Evolutionary conservation across 1,140 invertebrate genomes (phyloP), one percentile per base, ranked within the genome.

Genomic region (Zaprionus africanus): DNA sequence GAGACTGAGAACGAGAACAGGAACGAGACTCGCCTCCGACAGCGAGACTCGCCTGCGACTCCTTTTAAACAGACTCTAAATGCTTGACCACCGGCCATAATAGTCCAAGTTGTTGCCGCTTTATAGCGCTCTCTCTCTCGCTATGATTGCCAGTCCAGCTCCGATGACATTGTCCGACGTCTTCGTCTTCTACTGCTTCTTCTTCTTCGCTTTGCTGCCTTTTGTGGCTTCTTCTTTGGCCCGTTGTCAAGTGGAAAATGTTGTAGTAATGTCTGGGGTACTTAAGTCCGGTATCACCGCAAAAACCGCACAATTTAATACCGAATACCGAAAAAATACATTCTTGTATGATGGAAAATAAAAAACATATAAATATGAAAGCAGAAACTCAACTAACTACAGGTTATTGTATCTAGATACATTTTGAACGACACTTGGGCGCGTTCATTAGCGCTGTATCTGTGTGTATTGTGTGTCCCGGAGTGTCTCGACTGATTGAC

Each of bases 301-400:
- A 90, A 79, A 86, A 90, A 90, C 85, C 85, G 51, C 85, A 90
- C 86, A 90, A 90, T 90, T 90, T 85, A 90, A 90, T 90, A 90
- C 76, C 79, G 66, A 85, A 72, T 54, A 73, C 79, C 64, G 28
- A 77, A 79, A 69, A 72, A 76, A 71, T 28, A 62, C 54, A 60
- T 34, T 34, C 31, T 34, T 19, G 34, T 46, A 11, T 46, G 41
- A 46, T 46, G 41, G 6, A 11, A 70, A 61, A 56, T 64, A 38
- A 34, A 41, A 43, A 9, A 24, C 31, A 38, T 19, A 58, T 38
- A 68, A 58, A 74, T 81, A 63, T 78, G 62, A 73, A 34, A 11
- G 31, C 2, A 34, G 31, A 34, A 78, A 67, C 43, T 58, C 46
- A 82, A 67, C 76, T 69, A 61, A 68, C 64, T 80, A 67, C 69